Evolutionary conservation across 1,140 invertebrate genomes (phyloP), one percentile per base, ranked within the genome.

Genomic region (Danaus plexippus): DNA sequence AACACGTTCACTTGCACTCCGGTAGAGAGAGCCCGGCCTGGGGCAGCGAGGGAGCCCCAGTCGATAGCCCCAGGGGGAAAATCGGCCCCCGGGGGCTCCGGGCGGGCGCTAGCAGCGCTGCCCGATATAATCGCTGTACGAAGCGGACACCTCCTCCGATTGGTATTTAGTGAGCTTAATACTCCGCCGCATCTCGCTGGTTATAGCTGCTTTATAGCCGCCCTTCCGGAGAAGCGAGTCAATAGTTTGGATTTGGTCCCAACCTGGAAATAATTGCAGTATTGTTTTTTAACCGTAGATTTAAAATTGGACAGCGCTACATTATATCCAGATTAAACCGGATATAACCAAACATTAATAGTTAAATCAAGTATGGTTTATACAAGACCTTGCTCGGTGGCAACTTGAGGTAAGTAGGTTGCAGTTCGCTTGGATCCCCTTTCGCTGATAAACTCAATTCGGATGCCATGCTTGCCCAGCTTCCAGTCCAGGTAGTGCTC

Each of bases 401-500:
- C 97, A 56, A 99, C 97, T 88, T 99, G 95, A 51, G 98, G 98
- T 77, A 99, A 90, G 88, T 98, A 99, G 69, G 98, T 99, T 65
- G 98, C 98, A 64, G 96, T 98, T 71, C 96, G 92, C 76, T 97
- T 96, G 65, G 93, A 94, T 59, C 98, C 98, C 72, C 96, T 95
- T 74, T 99, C 98, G 86, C 96, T 98, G 57, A 94, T 87, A 76
- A 99, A 99, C 89, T 99, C 97, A 66, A 99, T 99, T 49, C 98
- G 91, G 71, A 99, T 99, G 22, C 98, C 98, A 88, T 99, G 98
- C 43, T 95, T 91, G 11, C 98, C 98, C 54, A 99, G 91, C 88
- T 97, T 94, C 98, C 98, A 99, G 87, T 99, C 98, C 63, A 97
- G 88, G 87, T 97, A 99, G 80, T 99, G 93, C 47, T 90, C 89